Evolutionary conservation across 2,113 vertebrate genomes (phyloP), one percentile per base, ranked within the genome.

Genomic region (Ailuropoda melanoleuca): DNA sequence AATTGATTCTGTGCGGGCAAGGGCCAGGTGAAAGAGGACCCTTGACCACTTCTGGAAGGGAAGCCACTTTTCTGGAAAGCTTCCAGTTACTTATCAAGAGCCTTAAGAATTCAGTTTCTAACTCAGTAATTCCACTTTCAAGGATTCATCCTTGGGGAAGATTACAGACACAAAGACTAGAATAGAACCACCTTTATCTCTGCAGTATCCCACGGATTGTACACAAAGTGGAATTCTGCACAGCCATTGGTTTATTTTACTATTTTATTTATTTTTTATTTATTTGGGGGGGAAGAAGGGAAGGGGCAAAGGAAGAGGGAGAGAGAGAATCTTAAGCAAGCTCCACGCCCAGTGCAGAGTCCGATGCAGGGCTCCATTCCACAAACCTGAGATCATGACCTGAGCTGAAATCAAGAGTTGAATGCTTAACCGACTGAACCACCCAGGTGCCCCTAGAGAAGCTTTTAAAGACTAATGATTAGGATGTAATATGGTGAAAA

Each of bases 201-300:
- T 21, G 13, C 12, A 7, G 11, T 0, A 6, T 8, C 4, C 29
- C 2, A 26, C 0, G 7, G 24, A 39, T 55, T 1, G 0, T 15
- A 4, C 6, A 0, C 29, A 8, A 6, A 4, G 19, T 4, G 26
- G n/a, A 14, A 81, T 66, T 66, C 70, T 72, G 26, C 7, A 34
- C 0, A 6, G 64, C 8, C 31, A 1, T 68, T 72, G 62, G 17
- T 10, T 68, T 68, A 68, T n/a, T 66, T 66, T 43, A 43, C 43
- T 43, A 43, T 34, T 10, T 68, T 68, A 68, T n/a, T 66, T 66
- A 66, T 66, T n/a, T 66, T 66, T 66, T n/a, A 68, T 68, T 68
- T 68, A 68, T 68, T 37, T 68, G 37, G 34, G 34, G 34, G 34
- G 55, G 55, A 4, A 8, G 3, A 34, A 13, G 3, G 31, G 31